Percentiles rank a stretch among this genome's conserved stretches.
Evolutionary conservation across 1,140 invertebrate species (phyloP).

Genomic region (Piezodorus guildinii): DNA sequence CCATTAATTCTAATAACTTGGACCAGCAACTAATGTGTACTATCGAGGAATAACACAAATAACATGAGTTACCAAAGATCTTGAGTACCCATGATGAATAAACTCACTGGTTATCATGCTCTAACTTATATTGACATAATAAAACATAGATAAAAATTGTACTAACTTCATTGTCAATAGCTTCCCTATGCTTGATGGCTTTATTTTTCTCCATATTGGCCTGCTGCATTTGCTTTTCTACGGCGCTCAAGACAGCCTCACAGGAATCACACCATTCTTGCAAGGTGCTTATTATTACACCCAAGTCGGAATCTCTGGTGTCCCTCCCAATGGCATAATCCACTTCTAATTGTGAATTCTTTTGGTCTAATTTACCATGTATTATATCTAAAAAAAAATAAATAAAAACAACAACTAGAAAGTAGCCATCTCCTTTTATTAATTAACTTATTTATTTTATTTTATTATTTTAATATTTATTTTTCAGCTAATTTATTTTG

Average conservation of each 20-base stretch:
- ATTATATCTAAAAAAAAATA: slow-evolving; percentile 64
- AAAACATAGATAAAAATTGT: neutral
- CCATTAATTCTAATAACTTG: no score
- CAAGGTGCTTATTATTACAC: slow-evolving; percentile 64
- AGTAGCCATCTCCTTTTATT: no score
- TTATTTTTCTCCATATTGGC: slow-evolving; percentile 78
- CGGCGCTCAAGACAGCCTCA: slow-evolving; percentile 72
- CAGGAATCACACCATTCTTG: slow-evolving; percentile 85
- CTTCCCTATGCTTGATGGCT: slow-evolving; percentile 64
- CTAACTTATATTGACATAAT: no score
- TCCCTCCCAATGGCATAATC: slow-evolving; percentile 90
- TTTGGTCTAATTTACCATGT: slow-evolving; percentile 91
- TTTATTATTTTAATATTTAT: no score
- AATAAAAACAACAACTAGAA: no score
- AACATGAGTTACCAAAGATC: no score
- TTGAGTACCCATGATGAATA: no score
- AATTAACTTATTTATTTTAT: no score
- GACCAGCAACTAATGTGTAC: no score
- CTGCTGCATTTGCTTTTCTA: slow-evolving; percentile 77
- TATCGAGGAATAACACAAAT: no score
- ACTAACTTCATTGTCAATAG: slow-evolving; percentile 73
- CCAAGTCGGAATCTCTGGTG: slow-evolving; percentile 67
- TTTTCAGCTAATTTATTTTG: no score
- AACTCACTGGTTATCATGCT: no score
- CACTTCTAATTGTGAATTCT: slow-evolving; percentile 82